phyloP scores from a whole-genome alignment of 1,140 invertebrate species.

The Sesamia nonagrioides region DNA sequence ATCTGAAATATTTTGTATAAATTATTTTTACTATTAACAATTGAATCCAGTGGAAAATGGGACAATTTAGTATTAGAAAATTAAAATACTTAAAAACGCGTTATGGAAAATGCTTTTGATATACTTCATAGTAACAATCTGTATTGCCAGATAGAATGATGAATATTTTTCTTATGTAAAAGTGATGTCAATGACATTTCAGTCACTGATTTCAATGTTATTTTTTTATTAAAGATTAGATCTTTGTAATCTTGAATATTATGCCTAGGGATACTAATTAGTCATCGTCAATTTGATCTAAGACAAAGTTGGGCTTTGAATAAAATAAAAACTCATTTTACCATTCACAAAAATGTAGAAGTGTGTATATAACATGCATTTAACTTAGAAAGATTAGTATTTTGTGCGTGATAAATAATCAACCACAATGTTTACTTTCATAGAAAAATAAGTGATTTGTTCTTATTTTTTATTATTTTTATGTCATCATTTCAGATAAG shows the following conservation, averaged over 20 bases:
- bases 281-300: slow-evolving; percentile 71
- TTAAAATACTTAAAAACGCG: slow-evolving; percentile 63
- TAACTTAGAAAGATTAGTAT: slow-evolving; percentile 81
- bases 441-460: slow-evolving; percentile 82
- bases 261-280: slow-evolving; percentile 75
- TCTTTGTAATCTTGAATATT: slow-evolving; percentile 80
- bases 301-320: slow-evolving; percentile 73
- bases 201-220: slow-evolving; percentile 82
- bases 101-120: slow-evolving; percentile 77
- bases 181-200: slow-evolving; percentile 84
- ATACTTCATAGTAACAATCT: slow-evolving; percentile 82
- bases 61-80: slow-evolving; percentile 84
- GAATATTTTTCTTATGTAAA: slow-evolving; percentile 86
- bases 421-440: slow-evolving; percentile 78
- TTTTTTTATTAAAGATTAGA: slow-evolving; percentile 84
- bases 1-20: slow-evolving; percentile 83
- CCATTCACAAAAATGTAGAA: slow-evolving; percentile 73
- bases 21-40: slow-evolving; percentile 84
- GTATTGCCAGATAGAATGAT: slow-evolving; percentile 87
- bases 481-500: slow-evolving; percentile 78
- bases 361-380: slow-evolving; percentile 85
- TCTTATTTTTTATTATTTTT: slow-evolving; percentile 80
- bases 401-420: slow-evolving; percentile 77
- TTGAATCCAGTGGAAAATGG: slow-evolving; percentile 82
- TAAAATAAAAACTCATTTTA: slow-evolving; percentile 68